Base-by-base conservation (phyloP, 1,140 invertebrate species). In the Caenorhabditis latens region DNA sequence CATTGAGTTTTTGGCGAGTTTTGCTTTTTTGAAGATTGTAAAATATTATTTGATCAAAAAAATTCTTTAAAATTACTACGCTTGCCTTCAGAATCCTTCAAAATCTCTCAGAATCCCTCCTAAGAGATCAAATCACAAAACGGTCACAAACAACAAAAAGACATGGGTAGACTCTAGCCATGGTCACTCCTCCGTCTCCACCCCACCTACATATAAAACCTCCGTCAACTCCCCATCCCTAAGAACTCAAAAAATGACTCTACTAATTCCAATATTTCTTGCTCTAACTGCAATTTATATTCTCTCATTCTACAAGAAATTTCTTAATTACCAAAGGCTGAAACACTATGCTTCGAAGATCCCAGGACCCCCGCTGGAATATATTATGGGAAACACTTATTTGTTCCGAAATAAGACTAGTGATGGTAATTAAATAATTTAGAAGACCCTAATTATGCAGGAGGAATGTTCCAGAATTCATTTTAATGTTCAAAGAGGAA, bases 291-390 rank as follows among this genome's bases (percentile, higher is more conserved):
- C 7, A 1, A 24, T 63, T 32, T 63, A 63, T 32, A 63, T 63
- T 32, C 61, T 63, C n/a, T 63, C 61, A 8, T 63, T 63, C 24
- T 63, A 63, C 14, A 63, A 63, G 14, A 24, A 63, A 24, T 11
- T 63, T 32, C 61, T 1, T 32, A 63, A 63, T 32, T 11, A 63
- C 32, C 24, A 32, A 9, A 24, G n/a, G 32, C n/a, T 63, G 7
- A 63, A 63, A 6, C n/a, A 63, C 14, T 63, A 63, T 63, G 61
- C 21, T 32, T 63, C 61, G 24, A 63, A 63, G 61, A 32, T 63
- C 11, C 61, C 61, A 32, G 61, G 61, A 32, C 61, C 61, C 24
- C 61, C 61, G 32, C 61, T 63, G 8, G 1, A 63, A 63, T 14
- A 0, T 32, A 24, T 63, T 11, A 63, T 63, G 61, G 61, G 61